Percentiles rank a stretch among this genome's conserved stretches.
Conservation (phyloP, 2,888 invertebrate genomes). For the Spicauda simplicius region DNA sequence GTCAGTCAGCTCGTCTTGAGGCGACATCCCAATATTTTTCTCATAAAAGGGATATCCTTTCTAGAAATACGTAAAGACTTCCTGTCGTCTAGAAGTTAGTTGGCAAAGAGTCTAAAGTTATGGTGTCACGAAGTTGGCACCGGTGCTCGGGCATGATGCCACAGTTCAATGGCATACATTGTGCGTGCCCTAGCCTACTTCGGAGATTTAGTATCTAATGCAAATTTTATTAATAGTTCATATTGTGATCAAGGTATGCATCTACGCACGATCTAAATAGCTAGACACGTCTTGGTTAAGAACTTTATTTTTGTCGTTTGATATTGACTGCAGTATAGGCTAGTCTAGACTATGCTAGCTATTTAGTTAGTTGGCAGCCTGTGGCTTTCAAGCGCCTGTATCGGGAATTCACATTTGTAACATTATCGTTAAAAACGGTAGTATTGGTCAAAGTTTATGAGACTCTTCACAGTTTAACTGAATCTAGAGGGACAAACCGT, state of each 20-base stretch:
- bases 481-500: no score
- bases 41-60: constrained; percentile 1
- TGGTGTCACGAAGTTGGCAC: constrained; percentile 53
- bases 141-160: constrained; percentile 58
- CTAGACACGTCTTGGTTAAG: constrained; percentile 8
- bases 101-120: constrained; percentile 55
- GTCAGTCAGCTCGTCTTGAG: no score
- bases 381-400: no score
- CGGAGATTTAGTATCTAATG: constrained; percentile 21
- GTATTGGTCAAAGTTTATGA: no score
- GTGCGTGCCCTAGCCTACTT: constrained; percentile 44
- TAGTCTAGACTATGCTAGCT: no score
- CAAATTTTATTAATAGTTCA: constrained; percentile 29
- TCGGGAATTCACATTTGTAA: no score
- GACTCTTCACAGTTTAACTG: no score
- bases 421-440: no score
- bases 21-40: background rate
- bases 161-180: constrained; percentile 56
- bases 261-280: constrained; percentile 26
- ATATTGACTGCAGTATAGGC: background rate
- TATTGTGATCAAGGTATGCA: constrained; percentile 34
- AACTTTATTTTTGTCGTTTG: constrained; percentile 17
- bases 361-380: no score
- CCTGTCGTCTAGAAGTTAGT: constrained; percentile 45
- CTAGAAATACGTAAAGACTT: constrained; percentile 17